Evolutionary conservation across 2,888 invertebrate genomes (phyloP), one percentile per base, ranked within the genome.

Genomic region (Xestia rhomboidea): DNA sequence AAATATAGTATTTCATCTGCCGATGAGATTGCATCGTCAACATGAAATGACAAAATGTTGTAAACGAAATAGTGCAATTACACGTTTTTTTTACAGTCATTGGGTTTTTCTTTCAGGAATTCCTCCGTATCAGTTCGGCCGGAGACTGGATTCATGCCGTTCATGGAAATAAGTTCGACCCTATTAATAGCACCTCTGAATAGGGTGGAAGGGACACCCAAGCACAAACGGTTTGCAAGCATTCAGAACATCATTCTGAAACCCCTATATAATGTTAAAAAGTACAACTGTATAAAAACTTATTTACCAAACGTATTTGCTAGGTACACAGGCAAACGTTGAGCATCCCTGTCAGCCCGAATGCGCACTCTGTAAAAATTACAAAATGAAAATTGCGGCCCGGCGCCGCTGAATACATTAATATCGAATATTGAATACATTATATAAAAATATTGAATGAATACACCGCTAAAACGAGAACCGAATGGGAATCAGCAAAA

Each of bases 361-460:
- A 93, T 91, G 95, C 94, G 95, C 94, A 94, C 94, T 95, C 95
- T 93, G 94, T 95, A 96, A 96, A 96, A 96, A 96, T 97, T 96
- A 96, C 96, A 96, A 96, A 96, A 96, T 96, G 96, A 95, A 96
- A 96, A 96, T 96, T 95, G 95, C 95, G 95, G 95, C 88, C 94
- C 96, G 95, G 93, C 94, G 94, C 94, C 93, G 93, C 91, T 95
- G 96, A 95, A 96, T 96, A 96, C 95, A 94, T 96, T 96, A 96
- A 96, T 96, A 97, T 96, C 91, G 94, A 96, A 97, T 96, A 97
- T 96, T 95, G 95, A 95, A 96, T 96, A 96, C 96, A 94, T 95
- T 96, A 95, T 93, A 93, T 95, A 93, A 92, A 95, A 95, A 95
- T 95, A 95, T 95, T 91, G 91, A 95, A 95, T 95, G 95, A 95